Conservation (phyloP, 1,140 invertebrate species). For the Pseudomyrmex concolor region DNA sequence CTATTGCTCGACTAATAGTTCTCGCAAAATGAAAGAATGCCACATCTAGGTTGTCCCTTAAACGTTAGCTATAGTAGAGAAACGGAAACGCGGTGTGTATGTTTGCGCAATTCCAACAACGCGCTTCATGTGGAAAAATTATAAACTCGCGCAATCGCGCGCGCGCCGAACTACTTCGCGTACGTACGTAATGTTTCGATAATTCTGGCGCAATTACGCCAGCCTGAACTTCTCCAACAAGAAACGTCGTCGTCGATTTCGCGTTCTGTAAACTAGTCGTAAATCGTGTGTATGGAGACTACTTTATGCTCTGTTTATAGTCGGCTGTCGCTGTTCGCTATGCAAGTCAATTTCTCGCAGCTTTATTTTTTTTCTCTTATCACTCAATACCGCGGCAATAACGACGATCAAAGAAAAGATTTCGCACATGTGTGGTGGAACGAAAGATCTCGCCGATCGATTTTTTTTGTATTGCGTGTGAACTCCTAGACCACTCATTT, state of each 20-base stretch:
- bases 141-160: neutral
- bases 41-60: conserved; percentile 65
- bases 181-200: neutral
- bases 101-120: conserved; percentile 1
- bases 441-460: conserved; percentile 44
- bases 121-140: conserved; percentile 32
- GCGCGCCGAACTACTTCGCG: neutral
- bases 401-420: conserved; percentile 52
- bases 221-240: neutral
- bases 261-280: conserved; percentile 70
- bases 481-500: conserved; percentile 1
- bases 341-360: conserved; percentile 27
- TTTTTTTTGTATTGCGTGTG: conserved; percentile 16
- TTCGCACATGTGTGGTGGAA: conserved; percentile 35
- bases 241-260: conserved; percentile 41
- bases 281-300: conserved; percentile 69
- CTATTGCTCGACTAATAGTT: conserved; percentile 72
- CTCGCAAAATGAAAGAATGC: conserved; percentile 67
- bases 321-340: conserved; percentile 40
- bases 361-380: conserved; percentile 39
- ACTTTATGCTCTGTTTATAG: conserved; percentile 65
- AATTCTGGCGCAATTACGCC: neutral
- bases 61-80: conserved; percentile 58
- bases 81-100: conserved; percentile 50
- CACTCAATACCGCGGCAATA: conserved; percentile 55